Evolutionary conservation across 2,888 invertebrate species (phyloP).

Genomic region (Amiota communis): DNA sequence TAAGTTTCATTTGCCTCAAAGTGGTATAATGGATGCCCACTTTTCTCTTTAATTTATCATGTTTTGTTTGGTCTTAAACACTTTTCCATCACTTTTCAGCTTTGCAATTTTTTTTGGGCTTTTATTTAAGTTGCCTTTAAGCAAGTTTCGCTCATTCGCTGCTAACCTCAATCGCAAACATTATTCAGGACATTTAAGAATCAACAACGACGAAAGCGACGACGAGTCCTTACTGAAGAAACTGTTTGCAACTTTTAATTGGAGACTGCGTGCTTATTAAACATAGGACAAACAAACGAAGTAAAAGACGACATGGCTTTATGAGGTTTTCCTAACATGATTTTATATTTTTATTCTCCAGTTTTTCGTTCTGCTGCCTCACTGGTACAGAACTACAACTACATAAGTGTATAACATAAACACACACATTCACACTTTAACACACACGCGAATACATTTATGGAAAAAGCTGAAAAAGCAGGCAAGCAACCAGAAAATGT

Average conservation of each 20-base stretch:
- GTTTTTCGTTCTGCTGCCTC: neutral
- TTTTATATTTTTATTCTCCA: neutral
- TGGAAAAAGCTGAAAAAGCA: slow-evolving; percentile 13
- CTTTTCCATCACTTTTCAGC: neutral
- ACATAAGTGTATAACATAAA: slow-evolving; percentile 37
- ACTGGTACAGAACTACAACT: neutral
- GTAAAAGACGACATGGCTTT: slow-evolving; percentile 11
- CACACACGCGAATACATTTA: slow-evolving; percentile 24
- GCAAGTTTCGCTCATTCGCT: slow-evolving; percentile 8
- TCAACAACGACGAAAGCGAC: slow-evolving; percentile 17
- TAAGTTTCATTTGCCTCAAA: too few relatives aligned
- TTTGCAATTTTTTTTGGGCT: neutral
- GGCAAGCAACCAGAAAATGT: slow-evolving; percentile 45
- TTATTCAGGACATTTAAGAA: slow-evolving; percentile 28
- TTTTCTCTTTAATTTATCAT: neutral
- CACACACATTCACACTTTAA: slow-evolving; percentile 40
- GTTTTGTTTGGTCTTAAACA: neutral
- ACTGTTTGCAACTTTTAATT: slow-evolving; percentile 58
- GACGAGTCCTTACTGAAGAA: neutral
- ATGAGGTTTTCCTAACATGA: neutral
- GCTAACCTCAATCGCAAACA: slow-evolving; percentile 41
- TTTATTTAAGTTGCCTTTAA: slow-evolving; percentile 11
- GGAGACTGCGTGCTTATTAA: slow-evolving; percentile 55
- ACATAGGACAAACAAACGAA: neutral
- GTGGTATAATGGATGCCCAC: too few relatives aligned